Evolutionary conservation across 2,888 invertebrate species (phyloP), one percentile per base, ranked within the genome.

Genomic region (Thera britannica): DNA sequence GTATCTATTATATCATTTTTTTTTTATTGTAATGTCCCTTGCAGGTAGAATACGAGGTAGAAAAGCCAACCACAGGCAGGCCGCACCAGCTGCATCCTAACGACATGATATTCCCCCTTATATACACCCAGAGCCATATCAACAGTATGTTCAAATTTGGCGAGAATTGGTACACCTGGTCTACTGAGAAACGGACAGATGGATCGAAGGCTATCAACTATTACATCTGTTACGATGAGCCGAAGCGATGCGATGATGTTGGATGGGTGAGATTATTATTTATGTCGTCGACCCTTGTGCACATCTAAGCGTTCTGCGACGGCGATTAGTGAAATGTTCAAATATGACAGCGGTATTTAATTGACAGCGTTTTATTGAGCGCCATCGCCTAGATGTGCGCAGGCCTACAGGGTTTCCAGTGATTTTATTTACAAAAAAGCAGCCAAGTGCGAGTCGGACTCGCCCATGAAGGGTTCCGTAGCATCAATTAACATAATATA

Each of bases 141-240:
- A 92, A 90, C 73, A 92, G 90, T 72, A 92, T 92, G 92, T 93
- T 93, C 72, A 92, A 92, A 76, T 91, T 91, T 70, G 91, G 90
- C 2, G 91, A 89, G 68, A 92, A 90, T 70, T 93, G 93, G 93
- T 93, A 92, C 75, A 93, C 93, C 34, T 93, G 93, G 93, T 87
- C 92, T 2, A 85, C 84, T 1, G 92, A 93, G 70, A 90, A 88
- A 63, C 79, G 90, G 7, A 77, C 83, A 0, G 93, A 93, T 64
- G 92, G 92, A 2, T 88, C 93, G 0, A 90, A 88, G 54, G 89
- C 83, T 0, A 79, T 83, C 23, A 90, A 85, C 70, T 93, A 93
- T 77, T 93, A 86, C 72, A 83, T 92, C 60, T 93, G 93, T 70
- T 91, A 90, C 65, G 92, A 93, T 51, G 93, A 93, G 71, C 93